phyloP scores from a whole-genome alignment of 2,888 invertebrate species.

The Protodeltote pygarga region DNA sequence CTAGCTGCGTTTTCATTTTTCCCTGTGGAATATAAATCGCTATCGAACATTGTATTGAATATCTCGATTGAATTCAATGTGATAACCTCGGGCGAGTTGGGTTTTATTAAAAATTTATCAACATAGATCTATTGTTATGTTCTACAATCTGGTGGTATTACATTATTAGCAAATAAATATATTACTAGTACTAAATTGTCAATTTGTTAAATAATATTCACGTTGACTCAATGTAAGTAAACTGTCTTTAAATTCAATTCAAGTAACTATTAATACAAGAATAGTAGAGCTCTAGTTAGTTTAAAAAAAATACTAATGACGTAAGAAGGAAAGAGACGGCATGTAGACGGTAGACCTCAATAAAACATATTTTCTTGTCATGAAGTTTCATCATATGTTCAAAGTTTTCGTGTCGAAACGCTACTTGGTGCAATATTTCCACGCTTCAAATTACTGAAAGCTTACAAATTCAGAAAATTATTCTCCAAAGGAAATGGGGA shows the following conservation, averaged over 20 bases:
- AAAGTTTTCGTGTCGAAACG: not conserved
- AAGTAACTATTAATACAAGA: too few relatives aligned
- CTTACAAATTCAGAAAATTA: conserved; percentile 41
- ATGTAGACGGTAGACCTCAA: too few relatives aligned
- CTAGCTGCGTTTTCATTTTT: conserved; percentile 41
- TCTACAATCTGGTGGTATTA: conserved; percentile 15
- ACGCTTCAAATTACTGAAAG: conserved; percentile 51
- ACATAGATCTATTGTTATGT: conserved; percentile 25
- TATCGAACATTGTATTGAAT: conserved; percentile 41
- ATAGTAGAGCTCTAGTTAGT: too few relatives aligned
- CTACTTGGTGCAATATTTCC: conserved; percentile 38
- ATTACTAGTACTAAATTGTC: too few relatives aligned
- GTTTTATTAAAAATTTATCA: conserved; percentile 35
- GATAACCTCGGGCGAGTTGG: conserved; percentile 13
- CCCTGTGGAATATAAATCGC: conserved; percentile 46
- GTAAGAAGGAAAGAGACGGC: too few relatives aligned
- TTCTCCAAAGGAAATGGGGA: conserved; percentile 26
- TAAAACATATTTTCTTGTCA: not conserved
- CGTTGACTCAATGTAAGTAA: too few relatives aligned
- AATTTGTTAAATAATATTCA: too few relatives aligned
- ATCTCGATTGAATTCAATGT: conserved; percentile 34
- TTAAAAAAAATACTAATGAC: too few relatives aligned
- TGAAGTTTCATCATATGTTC: not conserved
- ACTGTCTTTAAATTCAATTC: too few relatives aligned
- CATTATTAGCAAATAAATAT: conserved; percentile 7